Evolutionary conservation across 2,888 invertebrate genomes (phyloP).

Genomic region (Phortica magna): DNA sequence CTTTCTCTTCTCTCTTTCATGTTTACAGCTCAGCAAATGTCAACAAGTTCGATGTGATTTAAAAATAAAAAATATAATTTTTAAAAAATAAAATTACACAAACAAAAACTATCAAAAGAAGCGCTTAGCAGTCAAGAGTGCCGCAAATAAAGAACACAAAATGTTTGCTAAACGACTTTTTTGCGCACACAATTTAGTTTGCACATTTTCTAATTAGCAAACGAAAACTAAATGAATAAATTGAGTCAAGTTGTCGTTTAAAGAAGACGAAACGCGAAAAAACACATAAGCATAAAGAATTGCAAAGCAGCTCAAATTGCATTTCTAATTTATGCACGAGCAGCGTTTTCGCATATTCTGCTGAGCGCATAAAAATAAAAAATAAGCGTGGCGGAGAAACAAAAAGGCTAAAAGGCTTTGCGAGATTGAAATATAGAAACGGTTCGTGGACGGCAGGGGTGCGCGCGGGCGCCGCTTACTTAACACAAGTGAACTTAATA

Average conservation of each 20-base stretch:
- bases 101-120: no score
- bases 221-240: conserved; percentile 42
- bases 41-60: no score
- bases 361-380: not conserved
- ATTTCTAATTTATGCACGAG: conserved; percentile 31
- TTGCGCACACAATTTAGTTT: not conserved
- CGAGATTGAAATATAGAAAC: not conserved
- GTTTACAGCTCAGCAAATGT: no score
- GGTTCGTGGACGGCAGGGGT: not conserved
- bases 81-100: no score
- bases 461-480: conserved; percentile 4
- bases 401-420: not conserved
- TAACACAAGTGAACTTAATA: conserved; percentile 29
- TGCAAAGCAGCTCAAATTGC: conserved; percentile 14
- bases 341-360: conserved; percentile 18
- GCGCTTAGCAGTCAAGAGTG: not conserved
- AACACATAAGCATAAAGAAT: not conserved
- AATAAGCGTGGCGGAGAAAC: not conserved
- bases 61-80: no score
- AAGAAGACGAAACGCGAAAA: not conserved
- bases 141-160: conserved; percentile 51
- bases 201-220: not conserved
- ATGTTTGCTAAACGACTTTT: not conserved
- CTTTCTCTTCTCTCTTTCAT: no score
- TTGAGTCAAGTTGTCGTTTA: conserved; percentile 4